Conservation (phyloP, 2,888 invertebrate genomes). For the Lucinisca nassula region DNA sequence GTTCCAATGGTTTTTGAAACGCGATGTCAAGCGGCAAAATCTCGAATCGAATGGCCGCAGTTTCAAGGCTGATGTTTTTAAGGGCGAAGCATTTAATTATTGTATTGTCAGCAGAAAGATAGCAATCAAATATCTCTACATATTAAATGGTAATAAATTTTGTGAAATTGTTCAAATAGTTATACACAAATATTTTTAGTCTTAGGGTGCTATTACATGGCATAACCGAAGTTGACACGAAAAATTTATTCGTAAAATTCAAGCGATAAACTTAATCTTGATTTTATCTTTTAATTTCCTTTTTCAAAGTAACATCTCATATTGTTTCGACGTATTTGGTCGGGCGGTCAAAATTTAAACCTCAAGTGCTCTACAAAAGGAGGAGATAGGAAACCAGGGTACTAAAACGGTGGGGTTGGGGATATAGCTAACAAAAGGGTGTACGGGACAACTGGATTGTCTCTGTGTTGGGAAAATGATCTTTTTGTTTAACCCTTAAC, state of each 20-base stretch:
- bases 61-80: constrained; percentile 10
- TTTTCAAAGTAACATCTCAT: too few species aligned
- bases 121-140: constrained; percentile 8
- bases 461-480: too few species aligned
- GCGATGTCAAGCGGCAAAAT: neutral
- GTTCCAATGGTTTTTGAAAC: neutral
- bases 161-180: neutral
- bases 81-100: constrained; percentile 11
- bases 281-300: neutral
- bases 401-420: too few species aligned
- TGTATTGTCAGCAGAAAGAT: neutral
- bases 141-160: constrained; percentile 6
- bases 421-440: too few species aligned
- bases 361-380: too few species aligned
- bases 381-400: too few species aligned
- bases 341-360: too few species aligned
- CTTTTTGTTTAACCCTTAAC: too few species aligned
- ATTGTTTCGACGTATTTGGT: too few species aligned
- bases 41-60: constrained; percentile 2
- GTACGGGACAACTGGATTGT: too few species aligned
- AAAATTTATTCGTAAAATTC: neutral
- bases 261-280: neutral
- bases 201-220: neutral
- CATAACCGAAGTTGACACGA: neutral
- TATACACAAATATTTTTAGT: neutral